Percentiles rank a stretch among this genome's conserved stretches.
Conservation (phyloP, 92 coral and sea anemone species). For the Umimayanthus chanpuru region DNA sequence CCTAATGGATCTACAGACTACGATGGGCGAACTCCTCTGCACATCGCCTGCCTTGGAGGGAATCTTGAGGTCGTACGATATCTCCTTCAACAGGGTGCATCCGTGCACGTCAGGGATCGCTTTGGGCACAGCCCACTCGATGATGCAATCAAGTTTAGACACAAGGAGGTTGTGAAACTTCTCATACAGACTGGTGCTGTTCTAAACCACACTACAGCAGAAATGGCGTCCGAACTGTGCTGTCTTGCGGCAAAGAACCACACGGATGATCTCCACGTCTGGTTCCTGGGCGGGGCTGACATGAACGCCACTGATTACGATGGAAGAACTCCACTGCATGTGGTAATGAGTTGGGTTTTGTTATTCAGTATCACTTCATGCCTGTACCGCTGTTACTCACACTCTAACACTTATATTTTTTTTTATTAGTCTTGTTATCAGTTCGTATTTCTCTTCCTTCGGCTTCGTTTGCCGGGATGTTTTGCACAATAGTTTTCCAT, state of each 20-base stretch:
- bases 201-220: conserved; percentile 63
- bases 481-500: too few species aligned
- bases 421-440: too few species aligned
- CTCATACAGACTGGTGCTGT: conserved; percentile 79
- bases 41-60: conserved; percentile 89
- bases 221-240: conserved; percentile 88
- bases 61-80: conserved; percentile 72
- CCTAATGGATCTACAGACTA: conserved; percentile 80
- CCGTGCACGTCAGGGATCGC: conserved; percentile 83
- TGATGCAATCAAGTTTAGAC: conserved; percentile 85
- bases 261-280: conserved; percentile 72
- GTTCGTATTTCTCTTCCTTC: too few species aligned
- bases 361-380: neutral
- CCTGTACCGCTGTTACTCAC: too few species aligned
- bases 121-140: conserved; percentile 84
- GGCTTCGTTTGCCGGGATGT: too few species aligned
- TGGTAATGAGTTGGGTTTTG: conserved; percentile 46
- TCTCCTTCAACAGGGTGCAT: conserved; percentile 83
- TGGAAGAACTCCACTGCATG: conserved; percentile 94
- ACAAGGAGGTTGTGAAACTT: conserved; percentile 72
- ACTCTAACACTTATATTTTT: too few species aligned
- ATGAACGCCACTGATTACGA: conserved; percentile 81
- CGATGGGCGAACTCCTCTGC: conserved; percentile 94
- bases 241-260: conserved; percentile 87
- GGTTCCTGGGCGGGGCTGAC: conserved; percentile 86